These are phyloP conservation scores for Sebastes vulpes DNA, from an alignment of 2,797 vertebrate species.

Conservation along the genomic window DNA sequence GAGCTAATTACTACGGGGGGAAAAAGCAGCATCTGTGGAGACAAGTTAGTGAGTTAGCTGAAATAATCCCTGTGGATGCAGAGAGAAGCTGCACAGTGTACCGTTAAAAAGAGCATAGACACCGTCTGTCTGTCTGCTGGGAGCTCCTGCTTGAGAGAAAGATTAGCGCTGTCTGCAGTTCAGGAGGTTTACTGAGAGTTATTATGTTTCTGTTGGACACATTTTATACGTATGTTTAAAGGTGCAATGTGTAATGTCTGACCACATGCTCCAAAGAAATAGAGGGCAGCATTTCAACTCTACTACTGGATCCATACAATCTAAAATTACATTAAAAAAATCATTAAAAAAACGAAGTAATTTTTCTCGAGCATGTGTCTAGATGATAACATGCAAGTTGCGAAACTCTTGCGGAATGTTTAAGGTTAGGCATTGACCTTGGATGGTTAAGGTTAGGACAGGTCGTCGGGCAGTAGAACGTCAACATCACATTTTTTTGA, in stretches of 20 bases:
- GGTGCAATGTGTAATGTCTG: not conserved
- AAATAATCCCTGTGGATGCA: constrained; percentile 39
- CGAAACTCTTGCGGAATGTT: too few relatives aligned
- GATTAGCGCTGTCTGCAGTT: not conserved
- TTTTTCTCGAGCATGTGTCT: too few relatives aligned
- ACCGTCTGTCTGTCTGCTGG: not conserved
- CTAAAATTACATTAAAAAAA: not conserved
- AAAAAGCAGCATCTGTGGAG: not conserved
- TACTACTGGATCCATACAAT: not conserved
- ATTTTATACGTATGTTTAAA: not conserved
- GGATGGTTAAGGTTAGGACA: too few relatives aligned
- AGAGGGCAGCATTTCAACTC: not conserved
- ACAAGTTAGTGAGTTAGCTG: constrained; percentile 2
- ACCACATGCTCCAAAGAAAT: not conserved
- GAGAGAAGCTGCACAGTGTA: constrained; percentile 26
- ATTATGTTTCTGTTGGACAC: not conserved
- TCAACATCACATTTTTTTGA: too few relatives aligned
- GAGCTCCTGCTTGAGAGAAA: not conserved
- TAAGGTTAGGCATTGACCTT: rapidly evolving
- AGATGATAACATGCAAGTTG: too few relatives aligned
- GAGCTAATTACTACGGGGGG: constrained; percentile 60
- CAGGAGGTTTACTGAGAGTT: not conserved
- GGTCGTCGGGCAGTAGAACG: too few relatives aligned
- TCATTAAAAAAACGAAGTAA: not conserved
- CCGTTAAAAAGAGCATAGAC: constrained; percentile 11